Evolutionary conservation across 2,888 invertebrate genomes (phyloP).

Genomic region (Ommatoiulus sabulosus): DNA sequence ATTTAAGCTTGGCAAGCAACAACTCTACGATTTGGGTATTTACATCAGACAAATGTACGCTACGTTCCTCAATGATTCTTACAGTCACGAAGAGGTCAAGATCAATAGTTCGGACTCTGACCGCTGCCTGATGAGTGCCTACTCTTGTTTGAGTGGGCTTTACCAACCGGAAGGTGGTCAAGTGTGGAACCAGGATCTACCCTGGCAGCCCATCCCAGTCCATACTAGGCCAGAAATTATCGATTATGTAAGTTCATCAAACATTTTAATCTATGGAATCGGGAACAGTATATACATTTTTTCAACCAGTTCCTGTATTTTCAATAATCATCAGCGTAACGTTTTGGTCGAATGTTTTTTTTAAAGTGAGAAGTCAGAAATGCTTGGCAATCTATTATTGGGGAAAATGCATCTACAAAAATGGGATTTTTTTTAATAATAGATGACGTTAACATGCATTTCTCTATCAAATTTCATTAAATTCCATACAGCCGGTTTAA

Average conservation of each 20-base stretch:
- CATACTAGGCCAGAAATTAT: conserved; percentile 77
- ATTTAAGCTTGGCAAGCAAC: conserved; percentile 55
- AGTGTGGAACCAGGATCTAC: conserved; percentile 68
- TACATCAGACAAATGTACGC: conserved; percentile 45
- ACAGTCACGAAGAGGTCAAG: conserved; percentile 18
- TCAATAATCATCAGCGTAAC: too few relatives aligned
- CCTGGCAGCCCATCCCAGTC: conserved; percentile 91
- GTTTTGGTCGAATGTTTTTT: neutral
- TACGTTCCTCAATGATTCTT: conserved; percentile 37
- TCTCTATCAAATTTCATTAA: too few relatives aligned
- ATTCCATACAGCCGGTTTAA: too few relatives aligned
- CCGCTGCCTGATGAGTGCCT: conserved; percentile 77
- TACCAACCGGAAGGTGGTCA: conserved; percentile 67
- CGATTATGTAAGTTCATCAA: conserved; percentile 72
- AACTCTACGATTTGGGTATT: conserved; percentile 47
- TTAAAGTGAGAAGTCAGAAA: neutral
- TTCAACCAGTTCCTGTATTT: too few relatives aligned
- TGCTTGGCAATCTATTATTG: too few relatives aligned
- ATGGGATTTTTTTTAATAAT: too few relatives aligned
- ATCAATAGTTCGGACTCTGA: conserved; percentile 84
- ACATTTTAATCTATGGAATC: neutral
- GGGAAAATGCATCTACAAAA: too few relatives aligned
- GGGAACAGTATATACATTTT: too few relatives aligned
- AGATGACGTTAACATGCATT: too few relatives aligned
- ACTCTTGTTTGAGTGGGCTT: conserved; percentile 68